phyloP scores from a whole-genome alignment of 2,888 invertebrate species.

The Aphidius colemani region DNA sequence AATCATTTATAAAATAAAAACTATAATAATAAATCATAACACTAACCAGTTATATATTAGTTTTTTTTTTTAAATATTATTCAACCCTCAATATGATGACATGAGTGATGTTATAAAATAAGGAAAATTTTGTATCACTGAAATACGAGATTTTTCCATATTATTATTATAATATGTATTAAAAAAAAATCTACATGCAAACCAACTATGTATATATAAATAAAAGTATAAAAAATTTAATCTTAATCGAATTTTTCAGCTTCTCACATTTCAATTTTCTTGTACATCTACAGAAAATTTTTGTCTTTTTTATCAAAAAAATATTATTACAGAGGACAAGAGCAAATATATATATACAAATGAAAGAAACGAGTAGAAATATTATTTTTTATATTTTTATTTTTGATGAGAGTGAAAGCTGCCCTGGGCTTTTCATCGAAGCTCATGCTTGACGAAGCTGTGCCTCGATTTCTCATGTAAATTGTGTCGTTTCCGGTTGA shows the following conservation, averaged over 20 bases:
- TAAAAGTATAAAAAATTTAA: slow-evolving; percentile 2
- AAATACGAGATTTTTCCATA: too few species aligned
- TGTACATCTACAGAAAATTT: slow-evolving; percentile 12
- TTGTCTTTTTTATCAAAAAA: slow-evolving; percentile 22
- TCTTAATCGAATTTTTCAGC: slow-evolving; percentile 25
- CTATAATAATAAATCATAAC: too few species aligned
- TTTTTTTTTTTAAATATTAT: too few species aligned
- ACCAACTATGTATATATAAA: background rate
- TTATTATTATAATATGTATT: too few species aligned
- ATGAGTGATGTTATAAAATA: too few species aligned
- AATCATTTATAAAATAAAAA: too few species aligned
- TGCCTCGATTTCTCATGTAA: slow-evolving; percentile 51
- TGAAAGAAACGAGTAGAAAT: background rate
- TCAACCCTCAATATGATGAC: too few species aligned
- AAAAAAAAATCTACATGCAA: too few species aligned
- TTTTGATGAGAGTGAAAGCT: background rate
- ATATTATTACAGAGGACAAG: slow-evolving; percentile 21
- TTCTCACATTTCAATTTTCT: slow-evolving; percentile 26
- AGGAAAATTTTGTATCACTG: too few species aligned
- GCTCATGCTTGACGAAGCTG: slow-evolving; percentile 45
- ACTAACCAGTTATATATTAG: too few species aligned
- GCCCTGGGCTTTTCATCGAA: background rate
- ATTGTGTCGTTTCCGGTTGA: slow-evolving; percentile 54
- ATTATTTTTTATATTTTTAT: too few species aligned
- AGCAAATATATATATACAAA: too few species aligned